Evolutionary conservation across 2,113 vertebrate species (phyloP).

Genomic region (Rhodinocichla rosea): DNA sequence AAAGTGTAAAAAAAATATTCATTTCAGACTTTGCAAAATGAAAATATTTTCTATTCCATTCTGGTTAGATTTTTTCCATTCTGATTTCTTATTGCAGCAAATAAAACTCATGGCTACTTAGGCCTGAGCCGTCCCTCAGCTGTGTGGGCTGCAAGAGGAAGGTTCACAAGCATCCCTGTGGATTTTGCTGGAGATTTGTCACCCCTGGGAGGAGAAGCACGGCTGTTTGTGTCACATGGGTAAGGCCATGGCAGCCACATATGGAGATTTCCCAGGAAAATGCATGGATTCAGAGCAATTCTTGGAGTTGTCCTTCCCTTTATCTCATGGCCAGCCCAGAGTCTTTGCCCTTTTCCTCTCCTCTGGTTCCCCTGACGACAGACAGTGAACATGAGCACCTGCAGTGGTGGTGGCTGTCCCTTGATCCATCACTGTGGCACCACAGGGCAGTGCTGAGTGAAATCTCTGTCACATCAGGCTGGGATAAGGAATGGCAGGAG

Average conservation of each 20-base stretch:
- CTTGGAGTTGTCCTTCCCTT: background rate
- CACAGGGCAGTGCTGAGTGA: accelerated
- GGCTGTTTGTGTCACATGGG: background rate
- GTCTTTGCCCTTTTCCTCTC: background rate
- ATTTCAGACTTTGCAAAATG: background rate
- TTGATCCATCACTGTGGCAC: accelerated
- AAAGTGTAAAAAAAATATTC: background rate
- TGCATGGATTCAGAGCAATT: background rate
- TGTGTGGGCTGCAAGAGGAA: background rate
- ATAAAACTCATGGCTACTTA: background rate
- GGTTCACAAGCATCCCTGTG: background rate
- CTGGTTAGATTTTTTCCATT: background rate
- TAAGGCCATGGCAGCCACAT: background rate
- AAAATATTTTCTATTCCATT: slow-evolving; percentile 22
- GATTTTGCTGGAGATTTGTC: background rate
- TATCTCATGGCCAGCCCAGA: background rate
- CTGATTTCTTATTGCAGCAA: background rate
- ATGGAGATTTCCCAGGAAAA: background rate
- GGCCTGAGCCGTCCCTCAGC: background rate
- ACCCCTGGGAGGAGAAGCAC: background rate
- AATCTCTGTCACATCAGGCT: background rate
- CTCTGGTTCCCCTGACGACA: background rate
- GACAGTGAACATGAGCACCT: background rate
- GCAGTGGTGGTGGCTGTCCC: accelerated
- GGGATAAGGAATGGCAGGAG: accelerated